Base-by-base conservation (phyloP, 2,888 invertebrate species). In the Megaustenia siamemsis region DNA sequence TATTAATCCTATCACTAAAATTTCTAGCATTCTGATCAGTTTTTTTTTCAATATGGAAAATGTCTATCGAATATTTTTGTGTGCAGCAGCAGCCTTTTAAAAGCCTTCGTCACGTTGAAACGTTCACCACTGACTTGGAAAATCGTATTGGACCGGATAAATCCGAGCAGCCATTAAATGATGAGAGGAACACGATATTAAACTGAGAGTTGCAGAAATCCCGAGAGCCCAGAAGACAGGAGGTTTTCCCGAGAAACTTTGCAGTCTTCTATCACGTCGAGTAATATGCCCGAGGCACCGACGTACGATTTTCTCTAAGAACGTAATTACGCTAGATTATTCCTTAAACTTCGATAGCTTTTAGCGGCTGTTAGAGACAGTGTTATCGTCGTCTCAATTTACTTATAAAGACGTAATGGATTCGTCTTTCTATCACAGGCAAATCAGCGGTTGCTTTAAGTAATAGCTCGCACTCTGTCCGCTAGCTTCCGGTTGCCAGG, bases 331-430 rank as follows among this genome's bases (percentile, higher is more conserved):
- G 56, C 56, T 77, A 85, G 87, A 87, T 87, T 85, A 85, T 86
- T 81, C 85, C 60, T 81, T 85, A 85, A 87, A 83, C 87, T 83
- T 82, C 85, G 87, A 85, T 86, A 86, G 83, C 87, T 85, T 87
- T 87, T 85, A 87, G 85, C 69, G 84, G 78, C 73, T 84, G 79
- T 73, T 80, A 60, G 60, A 32, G 69, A 80, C 79, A 63, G 79
- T 79, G 84, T 79, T 80, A 71, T 84, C 79, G 79, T 84, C 84
- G 56, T 56, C 84, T 84, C 84, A 84, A 79, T 84, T 84, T 84
- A 84, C 84, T 80, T 84, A 84, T 84, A 84, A 84, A 63, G 84
- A 80, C 63, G 84, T 79, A 84, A 84, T 84, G 84, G 84, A 79
- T 79, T 84, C 83, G 68, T 83, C 83, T 79, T 84, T 79, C 84